These are phyloP conservation scores for Pecten maximus DNA, from an alignment of 2,888 invertebrate species.

Conservation along the genomic window DNA sequence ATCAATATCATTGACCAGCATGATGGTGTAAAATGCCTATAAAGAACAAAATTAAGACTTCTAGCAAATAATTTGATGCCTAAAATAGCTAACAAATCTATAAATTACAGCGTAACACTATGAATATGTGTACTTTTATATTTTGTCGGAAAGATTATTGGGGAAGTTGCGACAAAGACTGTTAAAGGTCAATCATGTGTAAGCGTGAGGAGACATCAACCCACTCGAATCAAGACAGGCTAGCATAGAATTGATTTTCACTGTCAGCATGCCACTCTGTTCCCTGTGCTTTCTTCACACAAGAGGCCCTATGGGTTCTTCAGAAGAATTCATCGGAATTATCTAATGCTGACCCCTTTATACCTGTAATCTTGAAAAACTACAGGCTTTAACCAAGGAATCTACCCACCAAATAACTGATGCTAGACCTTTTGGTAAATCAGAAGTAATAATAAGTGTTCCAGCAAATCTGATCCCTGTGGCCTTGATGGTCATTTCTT, in stretches of 20 bases:
- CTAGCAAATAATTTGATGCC: background rate
- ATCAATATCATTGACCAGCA: background rate
- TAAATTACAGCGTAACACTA: background rate
- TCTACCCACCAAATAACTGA: no score
- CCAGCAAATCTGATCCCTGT: no score
- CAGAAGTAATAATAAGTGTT: no score
- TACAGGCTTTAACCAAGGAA: no score
- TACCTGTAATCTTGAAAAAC: no score
- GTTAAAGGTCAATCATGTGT: background rate
- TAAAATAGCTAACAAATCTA: background rate
- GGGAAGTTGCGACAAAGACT: background rate
- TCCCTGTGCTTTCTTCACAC: background rate
- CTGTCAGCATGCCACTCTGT: background rate
- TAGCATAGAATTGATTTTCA: background rate
- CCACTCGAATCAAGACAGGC: background rate
- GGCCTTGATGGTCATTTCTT: no score
- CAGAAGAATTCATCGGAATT: no score
- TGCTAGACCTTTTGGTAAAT: no score
- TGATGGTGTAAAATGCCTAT: background rate
- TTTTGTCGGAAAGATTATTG: background rate
- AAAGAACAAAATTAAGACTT: background rate
- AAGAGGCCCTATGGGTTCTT: no score
- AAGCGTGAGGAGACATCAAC: background rate
- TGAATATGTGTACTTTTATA: background rate
- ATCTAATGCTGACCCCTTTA: no score